Evolutionary conservation across 2,797 vertebrate genomes (phyloP).

Genomic region (Neomorphus geoffroyi): DNA sequence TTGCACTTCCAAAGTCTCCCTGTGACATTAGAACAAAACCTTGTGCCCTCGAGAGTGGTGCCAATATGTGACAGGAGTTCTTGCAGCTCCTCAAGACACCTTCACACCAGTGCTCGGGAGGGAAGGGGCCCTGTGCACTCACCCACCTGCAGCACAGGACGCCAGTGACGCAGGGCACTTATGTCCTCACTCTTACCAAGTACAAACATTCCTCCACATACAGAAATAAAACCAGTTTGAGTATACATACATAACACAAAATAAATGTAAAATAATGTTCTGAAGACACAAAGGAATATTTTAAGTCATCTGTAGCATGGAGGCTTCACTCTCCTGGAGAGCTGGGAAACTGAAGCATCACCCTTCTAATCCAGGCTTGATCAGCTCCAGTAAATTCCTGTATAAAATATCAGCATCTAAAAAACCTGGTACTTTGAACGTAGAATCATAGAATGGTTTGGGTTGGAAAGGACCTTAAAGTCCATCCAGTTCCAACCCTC

Average conservation of each 20-base stretch:
- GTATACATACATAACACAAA: fast-evolving
- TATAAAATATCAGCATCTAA: not conserved
- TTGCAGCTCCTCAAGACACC: not conserved
- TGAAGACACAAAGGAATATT: not conserved
- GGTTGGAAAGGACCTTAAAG: too few relatives aligned
- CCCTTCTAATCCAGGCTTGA: not conserved
- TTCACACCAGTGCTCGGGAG: not conserved
- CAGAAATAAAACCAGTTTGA: not conserved
- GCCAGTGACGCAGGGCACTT: not conserved
- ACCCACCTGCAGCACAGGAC: not conserved
- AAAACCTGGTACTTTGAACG: not conserved
- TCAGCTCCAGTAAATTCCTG: not conserved
- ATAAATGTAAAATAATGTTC: not conserved
- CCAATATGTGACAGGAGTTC: fast-evolving
- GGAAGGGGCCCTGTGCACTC: too few relatives aligned
- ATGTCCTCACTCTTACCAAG: not conserved
- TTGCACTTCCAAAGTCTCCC: not conserved
- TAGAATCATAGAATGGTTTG: too few relatives aligned
- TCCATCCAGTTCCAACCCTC: too few relatives aligned
- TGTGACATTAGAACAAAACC: not conserved
- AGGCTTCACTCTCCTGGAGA: not conserved
- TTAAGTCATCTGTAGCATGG: fast-evolving
- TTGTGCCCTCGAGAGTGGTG: not conserved
- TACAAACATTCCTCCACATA: not conserved
- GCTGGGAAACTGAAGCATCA: not conserved